These are phyloP conservation scores for Tribolium madens DNA, from an alignment of 1,140 invertebrate genomes.

Conservation along the genomic window DNA sequence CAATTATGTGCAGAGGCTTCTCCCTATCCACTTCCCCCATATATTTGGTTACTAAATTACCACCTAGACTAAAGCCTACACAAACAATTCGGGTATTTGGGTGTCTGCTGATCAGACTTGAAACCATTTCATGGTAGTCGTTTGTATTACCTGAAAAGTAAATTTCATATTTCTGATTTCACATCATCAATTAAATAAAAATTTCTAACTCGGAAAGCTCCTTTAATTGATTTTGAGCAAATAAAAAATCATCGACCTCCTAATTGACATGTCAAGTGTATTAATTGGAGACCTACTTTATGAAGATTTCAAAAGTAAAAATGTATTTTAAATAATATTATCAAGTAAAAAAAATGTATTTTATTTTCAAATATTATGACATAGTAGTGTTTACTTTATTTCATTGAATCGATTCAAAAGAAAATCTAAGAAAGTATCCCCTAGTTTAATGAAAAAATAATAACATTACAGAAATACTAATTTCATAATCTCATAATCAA, in stretches of 20 bases:
- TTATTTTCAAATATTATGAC: too few species aligned
- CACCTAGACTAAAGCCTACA: slow-evolving; percentile 92
- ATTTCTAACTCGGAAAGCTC: not conserved
- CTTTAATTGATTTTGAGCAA: not conserved
- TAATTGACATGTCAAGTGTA: not conserved
- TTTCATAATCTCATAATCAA: too few species aligned
- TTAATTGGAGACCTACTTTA: not conserved
- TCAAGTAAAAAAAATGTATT: not conserved
- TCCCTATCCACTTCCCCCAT: slow-evolving; percentile 79
- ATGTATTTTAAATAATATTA: too few species aligned
- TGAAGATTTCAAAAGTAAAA: not conserved
- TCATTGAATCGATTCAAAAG: too few species aligned
- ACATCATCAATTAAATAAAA: slow-evolving; percentile 9
- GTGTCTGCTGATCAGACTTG: slow-evolving; percentile 78
- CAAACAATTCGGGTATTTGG: slow-evolving; percentile 82
- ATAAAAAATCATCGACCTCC: not conserved
- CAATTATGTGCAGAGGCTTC: slow-evolving; percentile 79
- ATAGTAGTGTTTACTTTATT: too few species aligned
- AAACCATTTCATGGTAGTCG: slow-evolving; percentile 86
- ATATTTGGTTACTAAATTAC: slow-evolving; percentile 91
- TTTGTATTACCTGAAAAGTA: slow-evolving; percentile 80
- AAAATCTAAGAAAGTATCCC: too few species aligned
- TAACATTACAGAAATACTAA: too few species aligned
- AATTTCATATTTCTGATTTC: not conserved
- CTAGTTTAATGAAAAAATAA: too few species aligned